Conservation (phyloP, 2,797 vertebrate species). For the Schizothorax lantsangensis region DNA sequence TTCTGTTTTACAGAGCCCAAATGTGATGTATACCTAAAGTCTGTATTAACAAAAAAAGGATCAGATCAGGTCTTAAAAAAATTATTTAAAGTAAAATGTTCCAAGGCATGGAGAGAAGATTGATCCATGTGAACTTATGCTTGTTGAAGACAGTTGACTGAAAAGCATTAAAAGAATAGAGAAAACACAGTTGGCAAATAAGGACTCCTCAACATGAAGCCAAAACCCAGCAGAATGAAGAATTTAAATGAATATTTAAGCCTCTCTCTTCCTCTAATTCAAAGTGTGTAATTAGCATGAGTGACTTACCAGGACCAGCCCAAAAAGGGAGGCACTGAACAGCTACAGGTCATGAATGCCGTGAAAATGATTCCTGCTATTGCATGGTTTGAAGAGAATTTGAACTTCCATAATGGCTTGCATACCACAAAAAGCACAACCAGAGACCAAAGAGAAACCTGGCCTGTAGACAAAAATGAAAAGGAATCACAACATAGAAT, state of each 20-base stretch:
- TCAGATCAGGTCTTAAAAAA: not conserved
- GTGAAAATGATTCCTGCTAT: conserved; percentile 76
- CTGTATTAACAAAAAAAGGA: not conserved
- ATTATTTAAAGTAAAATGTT: not conserved
- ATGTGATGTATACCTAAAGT: not conserved
- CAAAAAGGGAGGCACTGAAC: conserved; percentile 75
- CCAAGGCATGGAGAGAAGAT: not conserved
- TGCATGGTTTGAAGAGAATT: conserved; percentile 74
- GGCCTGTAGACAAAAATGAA: conserved; percentile 54
- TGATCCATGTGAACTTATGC: not conserved
- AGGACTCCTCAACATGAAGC: conserved; percentile 79
- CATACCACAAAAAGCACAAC: conserved; percentile 80
- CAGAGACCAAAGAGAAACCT: conserved; percentile 73
- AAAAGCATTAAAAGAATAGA: not conserved
- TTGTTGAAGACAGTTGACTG: conserved; percentile 16
- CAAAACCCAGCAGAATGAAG: conserved; percentile 80
- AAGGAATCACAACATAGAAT: not conserved
- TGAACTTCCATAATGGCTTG: conserved; percentile 85
- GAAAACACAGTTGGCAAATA: not conserved
- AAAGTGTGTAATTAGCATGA: not conserved
- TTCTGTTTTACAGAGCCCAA: not conserved
- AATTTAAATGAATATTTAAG: too few species aligned
- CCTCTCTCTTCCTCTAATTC: not conserved
- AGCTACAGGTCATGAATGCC: conserved; percentile 79
- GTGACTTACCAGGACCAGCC: conserved; percentile 79